Evolutionary conservation across 1,140 invertebrate genomes (phyloP), one percentile per base, ranked within the genome.

Genomic region (Delia radicum): DNA sequence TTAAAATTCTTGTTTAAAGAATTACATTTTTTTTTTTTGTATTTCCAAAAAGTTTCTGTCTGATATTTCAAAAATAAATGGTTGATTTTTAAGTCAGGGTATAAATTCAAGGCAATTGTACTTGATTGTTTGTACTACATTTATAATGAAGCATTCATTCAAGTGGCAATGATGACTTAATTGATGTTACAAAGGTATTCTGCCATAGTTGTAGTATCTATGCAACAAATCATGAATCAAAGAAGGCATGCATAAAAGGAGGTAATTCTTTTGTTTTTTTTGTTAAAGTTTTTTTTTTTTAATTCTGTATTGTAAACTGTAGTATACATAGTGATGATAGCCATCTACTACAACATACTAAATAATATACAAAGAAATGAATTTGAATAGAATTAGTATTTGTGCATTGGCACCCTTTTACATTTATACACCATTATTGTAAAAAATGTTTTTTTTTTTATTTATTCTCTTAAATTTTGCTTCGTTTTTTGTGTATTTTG

Each of bases 131-230:
- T n/a, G n/a, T n/a, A 42, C 37, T 42, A 24, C 8, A 55, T 3
- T 21, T 13, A 10, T 2, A 67, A 67, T 33, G 74, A 67, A 29
- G 62, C 24, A 69, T 26, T 26, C 24, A 28, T 46, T 75, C 24
- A 71, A 75, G n/a, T 63, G 42, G 21, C 67, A 71, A 71, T 71
- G 65, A 75, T 75, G 67, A 73, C 46, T 75, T 75, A 75, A 75
- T 75, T 75, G 75, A 72, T 65, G 33, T 26, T 62, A 62, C 46
- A 37, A 18, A 75, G 74, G 63, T 29, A 33, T 24, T 33, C 33
- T 31, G 15, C 29, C 48, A 65, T 13, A 29, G 55, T 61, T 18
- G 27, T 26, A 6, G 15, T 61, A 31, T 42, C 42, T 55, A 24
- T 15, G 13, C 18, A 55, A 31, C 13, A 21, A 67, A 74, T 62